These are phyloP conservation scores for Drosophila pachea DNA, from an alignment of 1,140 invertebrate species.

Conservation along the genomic window DNA sequence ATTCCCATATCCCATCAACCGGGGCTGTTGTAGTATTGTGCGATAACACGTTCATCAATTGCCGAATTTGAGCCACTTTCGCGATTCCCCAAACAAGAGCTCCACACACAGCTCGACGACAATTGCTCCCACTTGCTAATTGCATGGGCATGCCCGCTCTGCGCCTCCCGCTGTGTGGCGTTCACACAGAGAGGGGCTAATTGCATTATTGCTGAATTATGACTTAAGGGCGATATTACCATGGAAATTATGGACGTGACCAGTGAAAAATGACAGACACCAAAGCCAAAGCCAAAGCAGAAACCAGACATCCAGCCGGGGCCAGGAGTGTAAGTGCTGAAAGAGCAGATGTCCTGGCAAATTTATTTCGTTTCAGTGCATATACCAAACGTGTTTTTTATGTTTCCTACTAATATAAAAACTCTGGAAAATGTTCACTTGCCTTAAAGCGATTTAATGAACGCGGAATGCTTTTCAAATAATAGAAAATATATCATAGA, in stretches of 20 bases:
- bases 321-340: rapidly evolving
- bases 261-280: slow-evolving; percentile 67
- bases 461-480: no score
- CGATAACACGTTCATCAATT: slow-evolving; percentile 7
- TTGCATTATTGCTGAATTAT: slow-evolving; percentile 68
- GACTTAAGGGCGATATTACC: slow-evolving; percentile 77
- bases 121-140: slow-evolving; percentile 53
- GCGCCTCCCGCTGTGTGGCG: slow-evolving; percentile 1
- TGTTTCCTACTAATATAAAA: no score
- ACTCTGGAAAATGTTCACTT: no score
- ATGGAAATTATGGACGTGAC: slow-evolving; percentile 69
- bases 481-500: background rate
- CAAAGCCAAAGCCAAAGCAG: slow-evolving; percentile 32
- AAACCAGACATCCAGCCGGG: background rate
- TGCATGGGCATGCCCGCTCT: slow-evolving; percentile 52
- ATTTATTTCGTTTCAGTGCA: background rate
- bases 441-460: no score
- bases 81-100: slow-evolving; percentile 40
- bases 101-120: slow-evolving; percentile 24
- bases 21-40: no score
- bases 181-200: slow-evolving; percentile 51
- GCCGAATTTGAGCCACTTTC: slow-evolving; percentile 18
- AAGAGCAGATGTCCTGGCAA: slow-evolving; percentile 1
- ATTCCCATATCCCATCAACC: no score
- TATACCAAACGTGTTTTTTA: background rate